phyloP scores from a whole-genome alignment of 2,113 vertebrate species.

The Paratilapia polleni region DNA sequence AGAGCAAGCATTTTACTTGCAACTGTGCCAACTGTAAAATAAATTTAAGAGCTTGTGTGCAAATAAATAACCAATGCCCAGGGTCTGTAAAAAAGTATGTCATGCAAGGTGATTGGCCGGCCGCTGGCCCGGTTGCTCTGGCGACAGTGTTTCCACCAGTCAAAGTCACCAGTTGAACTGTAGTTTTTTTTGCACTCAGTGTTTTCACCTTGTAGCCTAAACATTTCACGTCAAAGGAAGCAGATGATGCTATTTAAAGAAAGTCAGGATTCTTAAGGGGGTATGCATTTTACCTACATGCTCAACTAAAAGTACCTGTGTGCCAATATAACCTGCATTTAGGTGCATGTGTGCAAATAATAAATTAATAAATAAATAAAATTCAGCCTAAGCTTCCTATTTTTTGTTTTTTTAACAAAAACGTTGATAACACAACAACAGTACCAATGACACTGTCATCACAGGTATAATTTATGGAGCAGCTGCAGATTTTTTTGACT shows the following conservation, averaged over 20 bases:
- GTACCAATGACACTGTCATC: background rate
- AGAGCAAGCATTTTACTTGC: background rate
- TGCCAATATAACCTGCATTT: background rate
- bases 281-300: background rate
- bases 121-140: background rate
- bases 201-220: background rate
- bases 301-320: background rate
- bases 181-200: background rate
- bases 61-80: background rate
- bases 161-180: background rate
- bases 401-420: too few relatives aligned
- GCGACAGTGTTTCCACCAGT: background rate
- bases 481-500: background rate
- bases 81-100: background rate
- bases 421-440: background rate
- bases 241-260: background rate
- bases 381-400: too few relatives aligned
- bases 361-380: background rate
- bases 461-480: background rate
- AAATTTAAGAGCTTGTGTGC: background rate
- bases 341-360: background rate
- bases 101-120: background rate
- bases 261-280: background rate
- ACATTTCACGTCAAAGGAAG: background rate
- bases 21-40: background rate